phyloP scores from a whole-genome alignment of 2,113 vertebrate genomes.

The Balaenoptera acutorostrata region DNA sequence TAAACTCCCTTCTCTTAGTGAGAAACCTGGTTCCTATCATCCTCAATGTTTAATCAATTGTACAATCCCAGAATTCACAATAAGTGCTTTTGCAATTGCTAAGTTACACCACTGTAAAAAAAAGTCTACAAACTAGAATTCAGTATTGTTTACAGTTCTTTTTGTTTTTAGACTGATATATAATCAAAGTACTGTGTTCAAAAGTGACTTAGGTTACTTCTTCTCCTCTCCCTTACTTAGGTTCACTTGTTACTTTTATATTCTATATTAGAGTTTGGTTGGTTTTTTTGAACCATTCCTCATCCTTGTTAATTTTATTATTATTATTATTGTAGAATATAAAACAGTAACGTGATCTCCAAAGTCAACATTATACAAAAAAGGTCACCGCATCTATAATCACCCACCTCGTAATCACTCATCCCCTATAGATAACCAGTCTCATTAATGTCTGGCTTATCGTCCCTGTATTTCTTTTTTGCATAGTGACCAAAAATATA shows the following conservation, averaged over 20 bases:
- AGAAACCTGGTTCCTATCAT: neutral
- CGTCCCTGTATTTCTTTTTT: neutral
- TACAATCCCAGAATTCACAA: neutral
- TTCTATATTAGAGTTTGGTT: neutral
- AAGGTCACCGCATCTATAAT: neutral
- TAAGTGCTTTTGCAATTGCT: neutral
- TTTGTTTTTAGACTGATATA: neutral
- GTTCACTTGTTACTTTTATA: neutral
- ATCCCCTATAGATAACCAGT: neutral
- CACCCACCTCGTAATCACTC: neutral
- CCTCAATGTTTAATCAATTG: neutral
- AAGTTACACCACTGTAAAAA: neutral
- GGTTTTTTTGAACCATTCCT: neutral
- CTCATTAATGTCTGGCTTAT: neutral
- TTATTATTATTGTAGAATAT: neutral
- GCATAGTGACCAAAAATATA: neutral
- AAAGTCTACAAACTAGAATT: neutral
- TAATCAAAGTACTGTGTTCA: neutral
- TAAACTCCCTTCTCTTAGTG: neutral
- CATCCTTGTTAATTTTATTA: neutral
- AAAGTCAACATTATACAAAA: slow-evolving; percentile 5
- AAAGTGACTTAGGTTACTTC: neutral
- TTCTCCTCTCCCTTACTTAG: neutral
- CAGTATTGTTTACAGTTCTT: neutral
- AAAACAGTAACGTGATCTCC: neutral